Evolutionary conservation across 2,888 invertebrate species (phyloP), one percentile per base, ranked within the genome.

Genomic region (Didymodactylos carnosus): DNA sequence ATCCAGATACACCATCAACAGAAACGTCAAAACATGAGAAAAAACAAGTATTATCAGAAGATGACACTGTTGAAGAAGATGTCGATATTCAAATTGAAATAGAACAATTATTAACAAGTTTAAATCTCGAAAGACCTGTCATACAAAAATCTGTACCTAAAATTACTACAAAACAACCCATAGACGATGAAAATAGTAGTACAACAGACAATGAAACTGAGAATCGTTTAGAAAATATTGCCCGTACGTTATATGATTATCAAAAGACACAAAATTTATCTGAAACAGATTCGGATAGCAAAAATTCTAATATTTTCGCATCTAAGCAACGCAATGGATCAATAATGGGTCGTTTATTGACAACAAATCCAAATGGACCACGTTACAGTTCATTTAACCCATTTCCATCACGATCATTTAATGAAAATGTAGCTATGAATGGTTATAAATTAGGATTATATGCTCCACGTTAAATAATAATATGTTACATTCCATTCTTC

Each of bases 391-490:
- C 79, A 11, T 80, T 80, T 73, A 80, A 81, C 76, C 82, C 82
- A 7, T 82, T 82, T 75, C 81, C 82, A 7, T 78, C 79, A 49
- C 79, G 80, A 75, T 80, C 80, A 73, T 76, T 81, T 70, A 82
- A 80, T 78, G 77, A 78, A 75, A 80, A 80, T 72, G 76, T 81
- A 46, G 80, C 80, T 3, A 79, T 79, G 72, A 80, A 80, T 70
- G 82, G 82, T 0, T 77, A 82, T 8, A 80, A 80, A 71, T 77
- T 83, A 7, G 83, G 83, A 6, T 77, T 83, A 71, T 83, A 83
- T 69, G 62, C 62, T n/a, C 62, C 62, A n/a, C n/a, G n/a, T n/a
- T n/a, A n/a, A n/a, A n/a, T n/a, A n/a, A n/a, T n/a, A n/a, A n/a
- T n/a, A n/a, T n/a, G n/a, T n/a, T n/a, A n/a, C n/a, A n/a, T n/a